phyloP scores from a whole-genome alignment of 1,140 invertebrate species.

The Drosophila elegans region DNA sequence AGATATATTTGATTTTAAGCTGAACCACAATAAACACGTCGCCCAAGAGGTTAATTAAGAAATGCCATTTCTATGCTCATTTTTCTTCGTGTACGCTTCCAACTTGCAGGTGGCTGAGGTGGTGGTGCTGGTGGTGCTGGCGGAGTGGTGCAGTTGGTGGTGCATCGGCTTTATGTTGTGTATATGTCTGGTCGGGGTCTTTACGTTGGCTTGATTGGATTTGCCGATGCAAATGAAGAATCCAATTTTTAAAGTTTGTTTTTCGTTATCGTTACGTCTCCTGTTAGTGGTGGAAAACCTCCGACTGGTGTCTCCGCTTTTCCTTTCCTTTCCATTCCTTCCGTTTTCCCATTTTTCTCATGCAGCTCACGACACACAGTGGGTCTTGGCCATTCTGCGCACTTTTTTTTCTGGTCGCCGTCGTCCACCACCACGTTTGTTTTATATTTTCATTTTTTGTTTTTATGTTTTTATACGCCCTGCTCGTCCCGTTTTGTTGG shows the following conservation, averaged over 20 bases:
- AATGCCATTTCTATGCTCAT: background rate
- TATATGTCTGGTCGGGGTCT: constrained; percentile 78
- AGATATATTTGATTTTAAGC: no score
- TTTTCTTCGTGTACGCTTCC: constrained; percentile 1
- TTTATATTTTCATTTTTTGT: constrained; percentile 28
- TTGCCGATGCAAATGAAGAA: constrained; percentile 84
- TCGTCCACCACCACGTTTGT: constrained; percentile 28
- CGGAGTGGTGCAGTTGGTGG: constrained; percentile 20
- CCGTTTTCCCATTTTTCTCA: constrained; percentile 16
- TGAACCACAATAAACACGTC: no score
- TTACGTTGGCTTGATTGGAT: constrained; percentile 84
- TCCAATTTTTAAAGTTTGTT: constrained; percentile 84
- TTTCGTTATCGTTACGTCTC: constrained; percentile 83
- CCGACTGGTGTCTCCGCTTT: constrained; percentile 14
- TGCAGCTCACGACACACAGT: constrained; percentile 32
- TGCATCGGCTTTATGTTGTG: constrained; percentile 75
- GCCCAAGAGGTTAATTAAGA: no score
- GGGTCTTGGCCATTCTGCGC: constrained; percentile 29
- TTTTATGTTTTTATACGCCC: constrained; percentile 1
- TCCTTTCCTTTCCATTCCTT: background rate
- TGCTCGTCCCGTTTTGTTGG: constrained; percentile 25
- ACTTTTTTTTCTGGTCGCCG: constrained; percentile 19
- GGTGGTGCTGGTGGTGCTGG: constrained; percentile 8
- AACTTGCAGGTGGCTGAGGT: constrained; percentile 34
- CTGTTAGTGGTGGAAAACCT: constrained; percentile 65